Percentiles rank a stretch among this genome's conserved stretches.
Evolutionary conservation across 2,113 vertebrate genomes (phyloP).

Genomic region (Rhizomys pruinosus): DNA sequence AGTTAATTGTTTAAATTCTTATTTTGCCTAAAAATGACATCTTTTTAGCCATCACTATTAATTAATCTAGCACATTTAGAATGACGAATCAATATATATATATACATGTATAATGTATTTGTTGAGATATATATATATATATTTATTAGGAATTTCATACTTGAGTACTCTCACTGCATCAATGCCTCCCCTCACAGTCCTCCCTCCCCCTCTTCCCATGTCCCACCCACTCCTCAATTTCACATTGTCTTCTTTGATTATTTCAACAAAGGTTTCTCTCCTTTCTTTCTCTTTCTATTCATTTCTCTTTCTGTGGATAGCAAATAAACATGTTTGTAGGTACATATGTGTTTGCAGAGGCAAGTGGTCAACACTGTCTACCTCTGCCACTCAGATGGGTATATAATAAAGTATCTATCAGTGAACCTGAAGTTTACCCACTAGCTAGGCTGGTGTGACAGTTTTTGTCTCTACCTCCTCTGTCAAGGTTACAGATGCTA

Average conservation of each 20-base stretch:
- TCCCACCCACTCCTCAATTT: too few relatives aligned
- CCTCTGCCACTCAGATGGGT: not conserved
- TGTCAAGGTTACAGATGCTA: not conserved
- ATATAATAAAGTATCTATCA: not conserved
- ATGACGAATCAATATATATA: conserved; percentile 1
- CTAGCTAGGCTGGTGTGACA: not conserved
- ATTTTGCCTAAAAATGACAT: not conserved
- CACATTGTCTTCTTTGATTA: too few relatives aligned
- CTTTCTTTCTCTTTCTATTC: too few relatives aligned
- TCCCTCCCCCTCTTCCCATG: too few relatives aligned
- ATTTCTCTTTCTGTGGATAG: too few relatives aligned
- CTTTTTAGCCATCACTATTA: conserved; percentile 20
- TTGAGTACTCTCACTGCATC: too few relatives aligned
- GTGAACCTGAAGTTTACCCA: not conserved
- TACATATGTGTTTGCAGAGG: not conserved
- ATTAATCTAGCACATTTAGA: not conserved
- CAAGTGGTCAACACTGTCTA: not conserved
- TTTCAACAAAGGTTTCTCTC: too few relatives aligned
- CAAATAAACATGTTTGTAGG: too few relatives aligned
- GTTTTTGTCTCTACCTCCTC: not conserved
- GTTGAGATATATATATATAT: too few relatives aligned
- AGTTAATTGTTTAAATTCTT: not conserved
- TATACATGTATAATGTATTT: not conserved
- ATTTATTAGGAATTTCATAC: too few relatives aligned
- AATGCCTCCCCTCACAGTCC: too few relatives aligned